These are phyloP conservation scores for Aphelenchoides bicaudatus DNA, from an alignment of 2,888 invertebrate species.

Conservation along the genomic window DNA sequence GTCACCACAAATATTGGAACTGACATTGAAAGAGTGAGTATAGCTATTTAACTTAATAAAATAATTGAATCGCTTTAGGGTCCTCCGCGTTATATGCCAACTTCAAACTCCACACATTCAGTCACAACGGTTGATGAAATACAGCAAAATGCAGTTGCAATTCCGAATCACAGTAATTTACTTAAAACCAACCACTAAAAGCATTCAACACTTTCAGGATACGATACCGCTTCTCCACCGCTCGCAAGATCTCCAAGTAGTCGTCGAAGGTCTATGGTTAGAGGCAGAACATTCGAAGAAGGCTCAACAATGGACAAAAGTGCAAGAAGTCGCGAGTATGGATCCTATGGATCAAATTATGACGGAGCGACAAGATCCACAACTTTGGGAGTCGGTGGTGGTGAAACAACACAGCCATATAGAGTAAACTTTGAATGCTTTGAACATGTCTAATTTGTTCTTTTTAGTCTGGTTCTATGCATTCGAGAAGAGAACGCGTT, in stretches of 20 bases:
- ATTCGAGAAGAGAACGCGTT: background rate
- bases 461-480: background rate
- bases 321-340: constrained; percentile 15
- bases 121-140: constrained; percentile 32
- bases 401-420: constrained; percentile 5
- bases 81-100: background rate
- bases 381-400: background rate
- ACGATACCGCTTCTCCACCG: constrained; percentile 3
- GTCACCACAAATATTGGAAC: constrained; percentile 32
- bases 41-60: background rate
- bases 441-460: background rate
- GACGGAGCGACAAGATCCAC: background rate
- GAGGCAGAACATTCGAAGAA: constrained; percentile 28
- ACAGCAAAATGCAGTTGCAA: constrained; percentile 10
- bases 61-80: background rate
- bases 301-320: background rate
- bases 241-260: constrained; percentile 20
- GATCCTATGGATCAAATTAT: background rate
- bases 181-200: too few species aligned
- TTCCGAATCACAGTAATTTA: constrained; percentile 1
- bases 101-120: constrained; percentile 26
- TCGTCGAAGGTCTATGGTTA: constrained; percentile 20
- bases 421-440: too few species aligned
- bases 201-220: too few species aligned
- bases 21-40: constrained; percentile 20